Conservation (phyloP, 2,888 invertebrate genomes). For the Chelonus formosanus region DNA sequence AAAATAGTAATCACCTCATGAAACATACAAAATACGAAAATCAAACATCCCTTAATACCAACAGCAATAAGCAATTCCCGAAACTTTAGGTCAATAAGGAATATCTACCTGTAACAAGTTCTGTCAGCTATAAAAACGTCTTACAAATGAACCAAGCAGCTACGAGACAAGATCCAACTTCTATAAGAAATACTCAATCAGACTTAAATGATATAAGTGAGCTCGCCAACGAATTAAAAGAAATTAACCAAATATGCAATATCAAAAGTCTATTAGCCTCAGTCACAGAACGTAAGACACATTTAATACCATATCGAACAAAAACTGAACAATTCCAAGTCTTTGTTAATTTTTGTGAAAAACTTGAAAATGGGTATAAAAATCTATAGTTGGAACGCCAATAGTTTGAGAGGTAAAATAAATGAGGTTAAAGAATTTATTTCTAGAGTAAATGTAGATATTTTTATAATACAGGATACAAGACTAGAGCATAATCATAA, state of each 20-base stretch:
- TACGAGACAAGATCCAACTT: slow-evolving; percentile 10
- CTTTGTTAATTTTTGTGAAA: slow-evolving; percentile 38
- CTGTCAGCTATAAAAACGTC: slow-evolving; percentile 10
- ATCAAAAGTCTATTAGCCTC: slow-evolving; percentile 35
- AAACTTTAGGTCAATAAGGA: too few relatives aligned
- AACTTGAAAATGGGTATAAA: slow-evolving; percentile 37
- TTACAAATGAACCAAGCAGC: not conserved
- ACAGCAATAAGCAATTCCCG: not conserved
- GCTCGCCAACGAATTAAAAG: slow-evolving; percentile 30
- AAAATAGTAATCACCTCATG: slow-evolving; percentile 8
- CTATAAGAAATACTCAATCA: slow-evolving; percentile 11
- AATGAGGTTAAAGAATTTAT: slow-evolving; percentile 38
- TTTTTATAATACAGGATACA: slow-evolving; percentile 40
- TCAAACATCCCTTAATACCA: not conserved
- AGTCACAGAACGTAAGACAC: slow-evolving; percentile 28
- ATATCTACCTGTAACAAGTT: not conserved
- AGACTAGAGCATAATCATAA: slow-evolving; percentile 34
- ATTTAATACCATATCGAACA: slow-evolving; percentile 30
- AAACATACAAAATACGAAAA: slow-evolving; percentile 3
- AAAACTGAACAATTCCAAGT: slow-evolving; percentile 37
- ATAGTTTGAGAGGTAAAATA: slow-evolving; percentile 38
- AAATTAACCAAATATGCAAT: slow-evolving; percentile 33
- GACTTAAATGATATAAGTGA: slow-evolving; percentile 15
- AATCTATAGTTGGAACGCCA: slow-evolving; percentile 45
- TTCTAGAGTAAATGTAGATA: slow-evolving; percentile 37